These are phyloP conservation scores for Cephalopholis sonnerati DNA, from an alignment of 2,113 vertebrate genomes.

Conservation along the genomic window DNA sequence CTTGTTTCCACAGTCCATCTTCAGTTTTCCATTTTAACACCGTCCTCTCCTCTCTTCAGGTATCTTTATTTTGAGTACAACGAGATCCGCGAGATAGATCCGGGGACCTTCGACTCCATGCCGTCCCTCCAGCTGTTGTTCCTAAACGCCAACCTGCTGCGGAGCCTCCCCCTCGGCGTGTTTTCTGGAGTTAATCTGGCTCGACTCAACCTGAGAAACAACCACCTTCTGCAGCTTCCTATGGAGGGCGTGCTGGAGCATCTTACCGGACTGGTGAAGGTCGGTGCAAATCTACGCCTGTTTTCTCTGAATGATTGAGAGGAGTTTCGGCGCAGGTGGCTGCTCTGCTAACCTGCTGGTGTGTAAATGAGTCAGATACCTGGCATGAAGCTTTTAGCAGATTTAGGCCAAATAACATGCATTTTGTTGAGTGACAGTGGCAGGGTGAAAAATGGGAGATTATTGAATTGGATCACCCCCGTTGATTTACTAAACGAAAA, in stretches of 20 bases:
- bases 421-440: conserved; percentile 55
- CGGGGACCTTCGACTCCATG: conserved; percentile 95
- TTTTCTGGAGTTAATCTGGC: conserved; percentile 93
- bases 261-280: conserved; percentile 95
- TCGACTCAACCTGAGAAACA: conserved; percentile 96
- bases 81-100: conserved; percentile 92
- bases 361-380: conserved; percentile 52
- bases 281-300: conserved; percentile 74
- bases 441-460: conserved; percentile 35
- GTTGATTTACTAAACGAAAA: conserved; percentile 60
- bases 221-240: conserved; percentile 93
- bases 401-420: conserved; percentile 48
- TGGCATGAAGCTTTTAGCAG: conserved; percentile 41
- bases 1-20: background rate
- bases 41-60: conserved; percentile 63
- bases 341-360: conserved; percentile 27
- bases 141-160: conserved; percentile 95
- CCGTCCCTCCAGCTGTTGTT: conserved; percentile 95
- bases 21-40: conserved; percentile 4
- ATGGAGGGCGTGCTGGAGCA: conserved; percentile 95
- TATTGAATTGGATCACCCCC: conserved; percentile 42
- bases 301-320: background rate
- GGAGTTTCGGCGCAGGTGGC: conserved; percentile 86
- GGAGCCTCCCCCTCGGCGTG: conserved; percentile 91
- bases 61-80: conserved; percentile 99